Conservation (phyloP, 2,797 vertebrate genomes). For the Pipistrellus kuhlii region DNA sequence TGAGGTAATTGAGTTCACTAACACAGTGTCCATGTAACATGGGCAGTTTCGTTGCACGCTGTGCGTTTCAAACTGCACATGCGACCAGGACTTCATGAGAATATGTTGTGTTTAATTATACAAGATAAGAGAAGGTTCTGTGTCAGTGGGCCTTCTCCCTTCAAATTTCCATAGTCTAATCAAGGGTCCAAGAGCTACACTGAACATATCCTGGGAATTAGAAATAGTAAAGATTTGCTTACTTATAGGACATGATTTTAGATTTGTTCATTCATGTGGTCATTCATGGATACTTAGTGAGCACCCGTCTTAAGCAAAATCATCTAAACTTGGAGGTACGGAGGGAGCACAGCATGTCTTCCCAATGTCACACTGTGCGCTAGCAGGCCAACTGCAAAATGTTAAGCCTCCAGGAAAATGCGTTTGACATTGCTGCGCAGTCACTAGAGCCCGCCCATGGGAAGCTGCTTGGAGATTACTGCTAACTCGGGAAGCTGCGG, state of each 20-base stretch:
- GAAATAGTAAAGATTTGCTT: neutral
- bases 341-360: fast-evolving
- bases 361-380: neutral
- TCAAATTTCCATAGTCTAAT: neutral
- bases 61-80: neutral
- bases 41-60: neutral
- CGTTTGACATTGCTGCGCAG: neutral
- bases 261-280: neutral
- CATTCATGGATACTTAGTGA: neutral
- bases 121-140: neutral
- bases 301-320: neutral
- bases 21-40: neutral
- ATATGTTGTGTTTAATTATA: neutral
- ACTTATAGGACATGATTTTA: neutral
- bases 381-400: neutral
- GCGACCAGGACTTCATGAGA: conserved; percentile 21
- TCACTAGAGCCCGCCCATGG: neutral
- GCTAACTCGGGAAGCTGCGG: neutral
- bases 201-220: neutral
- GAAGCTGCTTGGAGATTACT: neutral
- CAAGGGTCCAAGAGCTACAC: neutral
- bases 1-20: neutral
- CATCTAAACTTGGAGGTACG: neutral
- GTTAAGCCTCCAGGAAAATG: neutral
- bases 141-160: neutral